Base-by-base conservation (phyloP, 2,797 vertebrate genomes). In the Neosalanx taihuensis region DNA sequence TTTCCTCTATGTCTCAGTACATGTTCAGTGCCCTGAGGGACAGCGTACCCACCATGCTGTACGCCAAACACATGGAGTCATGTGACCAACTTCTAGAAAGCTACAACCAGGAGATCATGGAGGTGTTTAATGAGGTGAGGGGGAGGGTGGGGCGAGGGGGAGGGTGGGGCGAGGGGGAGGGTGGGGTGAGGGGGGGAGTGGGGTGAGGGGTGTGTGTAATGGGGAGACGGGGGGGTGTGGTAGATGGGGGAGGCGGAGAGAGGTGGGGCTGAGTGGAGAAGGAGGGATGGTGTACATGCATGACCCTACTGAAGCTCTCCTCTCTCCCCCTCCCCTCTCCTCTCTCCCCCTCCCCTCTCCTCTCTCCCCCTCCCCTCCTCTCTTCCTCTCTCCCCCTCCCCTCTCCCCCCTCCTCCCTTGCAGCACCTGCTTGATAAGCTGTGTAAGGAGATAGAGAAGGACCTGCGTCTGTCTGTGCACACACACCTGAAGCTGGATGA, bases 361-460 rank as follows among this genome's bases (percentile, higher is more conserved):
- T 26, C 23, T 26, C 23, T 26, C 23, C 31, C 17, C 26, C 56
- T 3, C 23, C 12, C 51, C 15, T n/a, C 17, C 15, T 41, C 17
- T 23, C 26, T 30, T 12, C 70, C 13, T 3, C 5, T 23, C 17
- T 23, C 10, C 46, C 17, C 26, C 33, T 29, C 15, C 33, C n/a
- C 17, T 23, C 33, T 33, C 59, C 51, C 37, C 10, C 5, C 37
- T n/a, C 26, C 17, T 31, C 4, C 68, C 46, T 66, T 69, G 56
- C 49, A 99, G 97, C 96, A 97, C 83, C 86, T 99, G 76, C 87
- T 99, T 83, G 95, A 99, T 81, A 99, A 97, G 79, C 91, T 99
- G 70, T 99, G 97, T 89, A 98, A 98, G 84, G 98, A 99, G 89
- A 99, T 99, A 6, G 98, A 99, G 89, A 99, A 99, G 80, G 98